Conservation (phyloP, 2,888 invertebrate species). For the Hylaea fasciaria region DNA sequence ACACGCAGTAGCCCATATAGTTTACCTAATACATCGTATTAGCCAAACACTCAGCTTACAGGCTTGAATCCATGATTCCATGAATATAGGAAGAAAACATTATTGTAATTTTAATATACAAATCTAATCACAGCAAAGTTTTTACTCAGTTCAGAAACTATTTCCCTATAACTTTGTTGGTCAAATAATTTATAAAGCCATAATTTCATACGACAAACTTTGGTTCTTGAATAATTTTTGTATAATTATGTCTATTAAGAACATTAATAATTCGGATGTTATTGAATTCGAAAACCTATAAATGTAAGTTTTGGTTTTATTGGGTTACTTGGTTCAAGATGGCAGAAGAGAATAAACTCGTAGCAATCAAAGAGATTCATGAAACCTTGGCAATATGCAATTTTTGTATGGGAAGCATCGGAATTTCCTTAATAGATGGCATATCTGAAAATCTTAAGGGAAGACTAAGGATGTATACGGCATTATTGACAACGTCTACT, state of each 20-base stretch:
- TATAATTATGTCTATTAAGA: not conserved
- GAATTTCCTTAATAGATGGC: constrained; percentile 61
- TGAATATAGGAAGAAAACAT: too few species aligned
- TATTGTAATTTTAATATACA: not conserved
- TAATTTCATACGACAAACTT: not conserved
- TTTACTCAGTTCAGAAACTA: not conserved
- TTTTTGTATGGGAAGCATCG: constrained; percentile 60
- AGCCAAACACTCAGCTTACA: too few species aligned
- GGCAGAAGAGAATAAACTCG: constrained; percentile 25
- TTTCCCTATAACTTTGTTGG: not conserved
- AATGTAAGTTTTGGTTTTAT: not conserved
- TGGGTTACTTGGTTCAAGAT: constrained; percentile 22
- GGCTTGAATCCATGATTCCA: too few species aligned
- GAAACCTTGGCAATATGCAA: constrained; percentile 59
- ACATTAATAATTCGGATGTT: constrained; percentile 6
- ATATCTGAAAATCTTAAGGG: constrained; percentile 42
- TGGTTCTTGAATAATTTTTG: not conserved
- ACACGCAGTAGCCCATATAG: too few species aligned
- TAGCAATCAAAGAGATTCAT: constrained; percentile 57
- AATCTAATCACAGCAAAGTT: not conserved
- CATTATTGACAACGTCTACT: constrained; percentile 50
- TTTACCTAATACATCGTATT: too few species aligned
- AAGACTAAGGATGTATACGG: constrained; percentile 45
- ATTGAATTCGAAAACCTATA: not conserved
- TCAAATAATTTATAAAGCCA: not conserved